Conservation (phyloP, 1,140 invertebrate species). For the Lordiphosa collinella region DNA sequence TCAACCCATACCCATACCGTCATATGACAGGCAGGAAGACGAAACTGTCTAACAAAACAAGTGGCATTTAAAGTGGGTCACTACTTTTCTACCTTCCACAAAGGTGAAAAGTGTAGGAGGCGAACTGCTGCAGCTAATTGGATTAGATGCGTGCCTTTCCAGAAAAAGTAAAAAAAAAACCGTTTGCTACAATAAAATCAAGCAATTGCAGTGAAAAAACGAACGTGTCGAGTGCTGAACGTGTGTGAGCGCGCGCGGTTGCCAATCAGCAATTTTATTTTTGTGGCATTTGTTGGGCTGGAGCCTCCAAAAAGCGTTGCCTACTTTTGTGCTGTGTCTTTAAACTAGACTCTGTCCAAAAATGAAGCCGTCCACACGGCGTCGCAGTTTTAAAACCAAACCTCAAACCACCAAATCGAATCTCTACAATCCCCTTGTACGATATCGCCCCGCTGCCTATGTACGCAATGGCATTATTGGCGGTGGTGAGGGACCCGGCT, state of each 20-base stretch:
- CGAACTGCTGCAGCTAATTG: constrained; percentile 46
- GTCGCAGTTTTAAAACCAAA: constrained; percentile 74
- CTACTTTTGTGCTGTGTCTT: constrained; percentile 30
- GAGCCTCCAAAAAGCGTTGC: background rate
- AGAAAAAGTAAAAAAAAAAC: constrained; percentile 47
- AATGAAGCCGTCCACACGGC: constrained; percentile 67
- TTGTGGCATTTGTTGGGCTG: constrained; percentile 25
- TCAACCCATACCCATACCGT: constrained; percentile 6
- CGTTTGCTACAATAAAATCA: constrained; percentile 67
- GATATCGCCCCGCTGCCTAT: constrained; percentile 65
- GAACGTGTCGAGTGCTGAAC: constrained; percentile 63
- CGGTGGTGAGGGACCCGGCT: constrained; percentile 58
- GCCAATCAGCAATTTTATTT: background rate
- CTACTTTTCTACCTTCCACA: constrained; percentile 63
- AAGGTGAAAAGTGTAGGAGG: constrained; percentile 23
- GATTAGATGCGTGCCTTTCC: constrained; percentile 58
- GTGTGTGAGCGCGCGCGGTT: constrained; percentile 34
- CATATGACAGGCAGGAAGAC: constrained; percentile 58
- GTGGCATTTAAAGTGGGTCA: constrained; percentile 58
- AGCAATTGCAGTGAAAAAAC: constrained; percentile 71
- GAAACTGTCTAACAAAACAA: constrained; percentile 38
- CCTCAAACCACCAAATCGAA: constrained; percentile 48
- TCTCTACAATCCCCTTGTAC: constrained; percentile 60
- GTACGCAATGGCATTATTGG: constrained; percentile 75
- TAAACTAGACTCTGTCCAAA: too few relatives aligned